Evolutionary conservation across 2,113 vertebrate genomes (phyloP).

Genomic region (Notothenia coriiceps): DNA sequence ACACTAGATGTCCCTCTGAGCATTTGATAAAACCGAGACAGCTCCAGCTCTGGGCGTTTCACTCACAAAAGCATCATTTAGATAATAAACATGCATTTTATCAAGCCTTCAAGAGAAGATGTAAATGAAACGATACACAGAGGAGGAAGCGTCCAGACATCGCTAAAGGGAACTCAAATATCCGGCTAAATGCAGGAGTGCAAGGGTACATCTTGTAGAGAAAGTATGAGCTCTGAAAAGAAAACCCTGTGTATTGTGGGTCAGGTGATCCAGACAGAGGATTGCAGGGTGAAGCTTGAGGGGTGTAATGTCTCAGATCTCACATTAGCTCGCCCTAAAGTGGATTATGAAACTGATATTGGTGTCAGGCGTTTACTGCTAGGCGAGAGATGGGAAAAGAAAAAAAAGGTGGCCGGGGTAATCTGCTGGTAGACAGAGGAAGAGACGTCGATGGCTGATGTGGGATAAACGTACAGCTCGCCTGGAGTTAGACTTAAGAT

Average conservation of each 20-base stretch:
- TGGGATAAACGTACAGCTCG: slow-evolving; percentile 62
- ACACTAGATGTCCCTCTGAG: slow-evolving; percentile 80
- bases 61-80: background rate
- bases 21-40: slow-evolving; percentile 46
- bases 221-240: slow-evolving; percentile 37
- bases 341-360: slow-evolving; percentile 73
- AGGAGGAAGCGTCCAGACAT: slow-evolving; percentile 7
- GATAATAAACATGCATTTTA: slow-evolving; percentile 17
- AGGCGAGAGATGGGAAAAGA: slow-evolving; percentile 34
- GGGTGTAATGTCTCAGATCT: slow-evolving; percentile 58
- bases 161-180: slow-evolving; percentile 18
- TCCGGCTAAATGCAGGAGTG: background rate
- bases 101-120: slow-evolving; percentile 17
- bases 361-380: slow-evolving; percentile 63
- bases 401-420: slow-evolving; percentile 26
- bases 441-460: slow-evolving; percentile 47
- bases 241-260: slow-evolving; percentile 43
- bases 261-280: slow-evolving; percentile 57
- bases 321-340: slow-evolving; percentile 50
- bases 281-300: slow-evolving; percentile 57
- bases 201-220: background rate
- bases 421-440: slow-evolving; percentile 62
- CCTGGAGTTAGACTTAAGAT: slow-evolving; percentile 62
- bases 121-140: slow-evolving; percentile 48
- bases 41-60: background rate